Evolutionary conservation across 2,797 vertebrate genomes (phyloP), one percentile per base, ranked within the genome.

Genomic region (Acipenser oxyrinchus): DNA sequence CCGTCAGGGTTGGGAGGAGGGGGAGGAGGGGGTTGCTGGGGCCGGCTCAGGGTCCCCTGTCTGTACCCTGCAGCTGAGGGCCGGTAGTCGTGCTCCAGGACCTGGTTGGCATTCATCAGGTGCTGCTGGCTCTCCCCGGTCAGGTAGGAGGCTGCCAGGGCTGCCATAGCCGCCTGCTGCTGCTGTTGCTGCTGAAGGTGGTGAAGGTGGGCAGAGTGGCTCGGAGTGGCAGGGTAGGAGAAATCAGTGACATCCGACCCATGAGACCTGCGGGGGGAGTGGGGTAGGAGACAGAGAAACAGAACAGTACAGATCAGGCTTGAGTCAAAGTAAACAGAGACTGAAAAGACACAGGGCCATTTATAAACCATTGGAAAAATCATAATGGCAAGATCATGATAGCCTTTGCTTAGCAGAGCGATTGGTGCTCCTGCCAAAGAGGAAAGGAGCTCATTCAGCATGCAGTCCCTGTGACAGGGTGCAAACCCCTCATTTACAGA

Each of bases 1-100:
- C 85, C 87, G 66, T 96, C 94, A 1, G 87, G 15, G 11, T 81
- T 77, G 73, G 91, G 89, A 1, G 94, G 95, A 48, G 95, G 93
- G 69, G 94, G 95, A 7, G 96, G 92, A 0, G 94, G 95, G 1
- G 93, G 93, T 53, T 99, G 94, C 79, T 97, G 94, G 51, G 91
- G 79, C 64, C 96, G 94, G 51, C 93, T 95, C 72, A 97, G 83
- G 10, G 93, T 93, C 74, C 90, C 90, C 0, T 94, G 91, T 71
- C 93, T 89, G 68, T 90, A 90, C 2, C 83, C 84, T 7, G 90
- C 87, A 60, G 83, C 76, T 18, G 92, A 90, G 7, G 89, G 86
- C 71, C 93, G 88, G 79, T 82, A 87, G 49, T 98, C 94, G 0
- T 91, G 93, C 64, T 98, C 95, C 0, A 88, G 79, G 55, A 80